phyloP scores from a whole-genome alignment of 2,888 invertebrate species.

The Helleia helle region DNA sequence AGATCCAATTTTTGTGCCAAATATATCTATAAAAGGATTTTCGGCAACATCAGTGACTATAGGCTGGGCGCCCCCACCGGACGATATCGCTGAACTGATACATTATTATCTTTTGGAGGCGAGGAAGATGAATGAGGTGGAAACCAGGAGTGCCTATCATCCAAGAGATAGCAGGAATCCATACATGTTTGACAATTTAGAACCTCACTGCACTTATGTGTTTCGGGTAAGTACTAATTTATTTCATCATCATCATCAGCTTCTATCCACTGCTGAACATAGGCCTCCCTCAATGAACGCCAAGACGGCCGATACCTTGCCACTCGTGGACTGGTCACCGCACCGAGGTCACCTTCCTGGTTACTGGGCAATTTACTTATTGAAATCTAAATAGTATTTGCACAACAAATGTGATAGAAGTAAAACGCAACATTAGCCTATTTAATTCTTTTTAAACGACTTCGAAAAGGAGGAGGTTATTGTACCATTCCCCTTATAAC shows the following conservation, averaged over 20 bases:
- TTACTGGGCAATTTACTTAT: too few species aligned
- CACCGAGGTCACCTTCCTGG: too few species aligned
- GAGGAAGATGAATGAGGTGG: conserved; percentile 68
- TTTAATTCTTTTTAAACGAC: neutral
- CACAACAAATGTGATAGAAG: too few species aligned
- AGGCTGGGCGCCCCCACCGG: conserved; percentile 82
- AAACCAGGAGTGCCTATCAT: conserved; percentile 75
- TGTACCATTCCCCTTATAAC: too few species aligned
- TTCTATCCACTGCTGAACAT: too few species aligned
- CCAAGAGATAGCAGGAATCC: conserved; percentile 78
- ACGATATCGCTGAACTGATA: conserved; percentile 78
- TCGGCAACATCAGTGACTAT: conserved; percentile 85
- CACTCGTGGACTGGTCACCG: too few species aligned
- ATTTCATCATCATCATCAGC: too few species aligned
- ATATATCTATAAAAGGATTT: conserved; percentile 81
- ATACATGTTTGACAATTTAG: conserved; percentile 85
- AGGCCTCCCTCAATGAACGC: too few species aligned
- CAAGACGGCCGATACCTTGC: too few species aligned
- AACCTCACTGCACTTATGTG: conserved; percentile 85
- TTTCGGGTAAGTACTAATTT: conserved; percentile 74
- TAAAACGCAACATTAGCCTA: neutral
- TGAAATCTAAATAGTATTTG: too few species aligned
- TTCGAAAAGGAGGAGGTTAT: too few species aligned
- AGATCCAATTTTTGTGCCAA: conserved; percentile 86
- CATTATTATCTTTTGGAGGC: conserved; percentile 84